Evolutionary conservation across 2,888 invertebrate species (phyloP).

Genomic region (Leptothorax acervorum): DNA sequence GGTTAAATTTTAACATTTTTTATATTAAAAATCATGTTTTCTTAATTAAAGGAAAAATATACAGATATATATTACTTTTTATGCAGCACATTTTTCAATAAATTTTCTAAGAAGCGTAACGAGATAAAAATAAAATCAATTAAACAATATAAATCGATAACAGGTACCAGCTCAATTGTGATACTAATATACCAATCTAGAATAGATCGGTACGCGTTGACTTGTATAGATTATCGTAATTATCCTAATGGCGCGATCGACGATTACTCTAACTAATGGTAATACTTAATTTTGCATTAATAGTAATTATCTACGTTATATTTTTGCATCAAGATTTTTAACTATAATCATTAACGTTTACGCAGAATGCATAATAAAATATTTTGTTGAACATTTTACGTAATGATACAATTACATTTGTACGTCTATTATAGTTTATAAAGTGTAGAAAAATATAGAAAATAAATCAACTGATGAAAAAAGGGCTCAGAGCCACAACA

Average conservation of each 20-base stretch:
- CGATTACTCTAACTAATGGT: background rate
- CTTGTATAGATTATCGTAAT: background rate
- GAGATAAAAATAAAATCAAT: no score
- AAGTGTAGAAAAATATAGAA: background rate
- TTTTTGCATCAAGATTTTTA: background rate
- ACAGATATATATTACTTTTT: no score
- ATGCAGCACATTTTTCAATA: no score
- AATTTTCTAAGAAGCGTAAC: no score
- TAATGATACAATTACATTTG: background rate
- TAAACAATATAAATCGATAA: no score
- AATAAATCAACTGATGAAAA: no score
- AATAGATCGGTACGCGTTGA: background rate
- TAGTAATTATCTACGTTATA: background rate
- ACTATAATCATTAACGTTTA: background rate
- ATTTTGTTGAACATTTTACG: background rate
- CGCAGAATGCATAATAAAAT: background rate
- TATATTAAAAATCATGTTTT: no score
- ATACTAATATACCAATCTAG: no score
- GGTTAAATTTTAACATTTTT: no score
- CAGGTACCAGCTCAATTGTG: no score
- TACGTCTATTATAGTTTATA: background rate
- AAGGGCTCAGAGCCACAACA: no score
- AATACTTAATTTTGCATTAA: background rate
- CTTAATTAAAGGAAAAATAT: no score
- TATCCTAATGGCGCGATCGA: background rate